Evolutionary conservation across 2,888 invertebrate species (phyloP).

Genomic region (Tipula lateralis): DNA sequence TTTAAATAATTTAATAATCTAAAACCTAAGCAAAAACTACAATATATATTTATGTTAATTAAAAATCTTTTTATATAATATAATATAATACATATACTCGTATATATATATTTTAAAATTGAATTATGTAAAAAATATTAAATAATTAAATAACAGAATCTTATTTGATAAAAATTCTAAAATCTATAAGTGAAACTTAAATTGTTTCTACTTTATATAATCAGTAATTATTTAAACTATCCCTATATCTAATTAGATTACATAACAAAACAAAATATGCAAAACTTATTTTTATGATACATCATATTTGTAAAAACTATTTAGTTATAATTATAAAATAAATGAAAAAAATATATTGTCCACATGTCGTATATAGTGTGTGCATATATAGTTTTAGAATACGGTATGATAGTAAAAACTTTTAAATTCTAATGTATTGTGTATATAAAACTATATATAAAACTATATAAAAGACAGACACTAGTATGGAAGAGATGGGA

Average conservation of each 20-base stretch:
- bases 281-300: neutral
- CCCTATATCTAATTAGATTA: neutral
- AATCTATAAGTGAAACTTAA: neutral
- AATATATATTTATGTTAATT: neutral
- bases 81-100: neutral
- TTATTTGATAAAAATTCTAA: neutral
- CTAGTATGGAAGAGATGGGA: constrained; percentile 31
- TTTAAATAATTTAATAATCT: neutral
- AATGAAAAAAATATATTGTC: neutral
- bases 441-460: too few relatives aligned
- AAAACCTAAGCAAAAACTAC: neutral
- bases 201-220: neutral
- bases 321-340: neutral
- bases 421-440: neutral
- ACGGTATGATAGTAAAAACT: neutral
- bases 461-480: neutral
- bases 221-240: neutral
- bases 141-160: neutral
- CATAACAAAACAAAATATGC: neutral
- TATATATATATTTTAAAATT: neutral
- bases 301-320: neutral
- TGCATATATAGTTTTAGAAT: neutral
- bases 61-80: neutral
- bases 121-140: neutral
- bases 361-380: neutral